Percentiles rank a stretch among this genome's conserved stretches.
Conservation (phyloP, 92 coral and sea anemone species). For the Bergia sp. region DNA sequence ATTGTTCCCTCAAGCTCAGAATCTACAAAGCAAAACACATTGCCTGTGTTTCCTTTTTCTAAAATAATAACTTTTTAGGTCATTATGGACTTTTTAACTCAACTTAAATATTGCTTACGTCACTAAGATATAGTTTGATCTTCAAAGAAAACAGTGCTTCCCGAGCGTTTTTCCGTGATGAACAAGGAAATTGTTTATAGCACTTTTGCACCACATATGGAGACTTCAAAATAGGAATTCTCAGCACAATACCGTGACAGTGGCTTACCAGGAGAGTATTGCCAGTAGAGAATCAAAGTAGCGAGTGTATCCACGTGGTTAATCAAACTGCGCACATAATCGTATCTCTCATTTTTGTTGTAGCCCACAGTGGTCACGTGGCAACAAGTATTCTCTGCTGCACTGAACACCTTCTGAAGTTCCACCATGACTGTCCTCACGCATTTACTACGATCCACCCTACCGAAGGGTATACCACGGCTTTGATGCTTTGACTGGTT, state of each 20-base stretch:
- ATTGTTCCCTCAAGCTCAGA: conserved; percentile 16
- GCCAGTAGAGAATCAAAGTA: conserved; percentile 80
- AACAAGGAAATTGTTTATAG: not conserved
- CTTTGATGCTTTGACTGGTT: conserved; percentile 45
- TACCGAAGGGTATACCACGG: conserved; percentile 52
- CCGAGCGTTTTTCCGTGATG: not conserved
- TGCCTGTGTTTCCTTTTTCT: no score
- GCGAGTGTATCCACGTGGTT: conserved; percentile 86
- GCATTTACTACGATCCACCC: conserved; percentile 62
- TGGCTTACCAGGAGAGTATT: conserved; percentile 56
- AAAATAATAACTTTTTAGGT: not conserved
- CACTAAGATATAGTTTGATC: no score
- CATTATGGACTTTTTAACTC: not conserved
- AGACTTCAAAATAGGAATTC: not conserved
- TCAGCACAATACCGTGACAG: not conserved
- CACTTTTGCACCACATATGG: not conserved
- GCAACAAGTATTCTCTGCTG: conserved; percentile 52
- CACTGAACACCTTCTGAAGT: conserved; percentile 77
- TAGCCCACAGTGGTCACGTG: conserved; percentile 52
- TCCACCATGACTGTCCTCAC: conserved; percentile 88
- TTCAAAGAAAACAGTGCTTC: no score
- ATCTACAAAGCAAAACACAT: not conserved
- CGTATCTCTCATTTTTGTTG: conserved; percentile 63
- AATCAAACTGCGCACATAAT: conserved; percentile 76
- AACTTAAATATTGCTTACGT: no score